A percentile compares a stretch with the other conserved stretches of the same genome.
Conservation (phyloP, 2,888 invertebrate species). For the Drosophila eohydei region DNA sequence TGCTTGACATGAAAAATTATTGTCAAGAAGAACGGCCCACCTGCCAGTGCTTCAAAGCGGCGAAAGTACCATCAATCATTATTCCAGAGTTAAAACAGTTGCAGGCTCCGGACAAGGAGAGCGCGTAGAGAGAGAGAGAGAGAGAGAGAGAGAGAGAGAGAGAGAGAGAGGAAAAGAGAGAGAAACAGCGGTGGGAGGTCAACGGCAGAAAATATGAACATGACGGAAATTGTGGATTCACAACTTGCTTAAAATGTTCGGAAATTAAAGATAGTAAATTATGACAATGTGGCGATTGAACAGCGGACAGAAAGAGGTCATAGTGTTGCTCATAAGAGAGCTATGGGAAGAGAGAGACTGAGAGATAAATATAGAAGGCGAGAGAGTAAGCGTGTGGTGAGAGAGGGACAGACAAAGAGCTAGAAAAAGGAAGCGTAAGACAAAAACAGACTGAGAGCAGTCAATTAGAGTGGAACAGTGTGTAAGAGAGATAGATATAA, state of each 20-base stretch:
- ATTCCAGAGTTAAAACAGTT: conserved; percentile 33
- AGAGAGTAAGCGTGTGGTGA: too few species aligned
- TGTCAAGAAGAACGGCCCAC: conserved; percentile 45
- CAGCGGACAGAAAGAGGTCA: not conserved
- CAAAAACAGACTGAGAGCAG: too few species aligned
- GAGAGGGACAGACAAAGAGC: too few species aligned
- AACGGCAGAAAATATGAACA: not conserved
- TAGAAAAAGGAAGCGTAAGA: too few species aligned
- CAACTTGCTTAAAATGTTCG: conserved; percentile 20
- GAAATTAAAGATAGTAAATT: conserved; percentile 38
- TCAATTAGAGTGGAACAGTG: too few species aligned
- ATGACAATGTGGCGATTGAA: conserved; percentile 14
- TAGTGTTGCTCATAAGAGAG: not conserved
- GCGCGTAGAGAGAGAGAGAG: not conserved
- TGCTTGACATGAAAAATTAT: conserved; percentile 58
- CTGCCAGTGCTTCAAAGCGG: conserved; percentile 27
- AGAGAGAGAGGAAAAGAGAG: not conserved
- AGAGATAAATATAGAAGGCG: not conserved
- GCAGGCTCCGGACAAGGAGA: conserved; percentile 4
- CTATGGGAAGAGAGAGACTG: not conserved
- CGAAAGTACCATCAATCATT: conserved; percentile 51
- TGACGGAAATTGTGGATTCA: conserved; percentile 37
- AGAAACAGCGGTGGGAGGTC: not conserved
- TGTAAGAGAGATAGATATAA: too few species aligned
- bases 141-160: not conserved